Conservation (phyloP, 1,140 invertebrate species). For the Pemphigus obesinymphae region DNA sequence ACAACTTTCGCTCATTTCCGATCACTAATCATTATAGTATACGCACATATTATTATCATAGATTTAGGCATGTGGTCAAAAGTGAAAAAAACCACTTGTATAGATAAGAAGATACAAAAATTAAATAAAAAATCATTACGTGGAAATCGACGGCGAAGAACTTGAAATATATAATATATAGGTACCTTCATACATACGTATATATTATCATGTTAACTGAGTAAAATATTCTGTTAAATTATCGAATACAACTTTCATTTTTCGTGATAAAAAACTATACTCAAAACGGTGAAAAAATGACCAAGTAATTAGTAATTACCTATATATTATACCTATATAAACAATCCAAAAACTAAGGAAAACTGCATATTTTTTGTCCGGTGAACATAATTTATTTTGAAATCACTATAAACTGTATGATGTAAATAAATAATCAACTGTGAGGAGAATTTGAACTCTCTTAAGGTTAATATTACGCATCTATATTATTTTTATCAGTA, state of each 20-base stretch:
- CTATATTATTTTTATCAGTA: too few relatives aligned
- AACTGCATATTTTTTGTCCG: too few relatives aligned
- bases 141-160: neutral
- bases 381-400: too few relatives aligned
- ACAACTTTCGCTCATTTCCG: slow-evolving; percentile 12
- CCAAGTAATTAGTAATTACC: neutral
- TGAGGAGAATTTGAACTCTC: neutral
- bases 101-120: too few relatives aligned
- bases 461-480: neutral
- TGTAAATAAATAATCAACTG: neutral
- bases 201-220: neutral
- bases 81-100: neutral
- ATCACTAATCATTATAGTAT: neutral
- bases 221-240: too few relatives aligned
- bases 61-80: too few relatives aligned
- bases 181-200: neutral
- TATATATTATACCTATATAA: neutral
- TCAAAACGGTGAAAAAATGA: too few relatives aligned
- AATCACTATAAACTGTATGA: neutral
- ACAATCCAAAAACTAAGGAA: too few relatives aligned
- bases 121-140: neutral
- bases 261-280: too few relatives aligned
- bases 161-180: neutral
- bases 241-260: too few relatives aligned
- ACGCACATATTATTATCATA: neutral